Evolutionary conservation across 1,140 invertebrate genomes (phyloP).

Genomic region (Goniozus legneri): DNA sequence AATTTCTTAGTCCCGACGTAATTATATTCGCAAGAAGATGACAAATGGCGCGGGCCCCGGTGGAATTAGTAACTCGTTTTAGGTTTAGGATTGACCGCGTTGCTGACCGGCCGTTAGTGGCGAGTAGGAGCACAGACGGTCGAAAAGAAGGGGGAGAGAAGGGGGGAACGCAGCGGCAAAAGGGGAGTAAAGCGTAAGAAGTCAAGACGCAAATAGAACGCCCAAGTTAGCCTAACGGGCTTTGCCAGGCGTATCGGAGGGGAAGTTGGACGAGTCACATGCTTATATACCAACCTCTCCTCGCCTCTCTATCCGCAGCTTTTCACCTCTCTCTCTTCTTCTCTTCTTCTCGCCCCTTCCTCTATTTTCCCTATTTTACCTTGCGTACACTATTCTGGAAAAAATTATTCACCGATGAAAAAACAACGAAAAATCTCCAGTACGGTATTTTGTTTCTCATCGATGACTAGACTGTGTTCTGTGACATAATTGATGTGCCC

Average conservation of each 20-base stretch:
- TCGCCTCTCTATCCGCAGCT: constrained; percentile 21
- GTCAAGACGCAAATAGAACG: constrained; percentile 50
- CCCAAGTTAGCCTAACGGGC: constrained; percentile 52
- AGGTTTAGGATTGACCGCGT: constrained; percentile 36
- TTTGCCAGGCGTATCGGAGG: constrained; percentile 40
- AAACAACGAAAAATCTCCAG: no score
- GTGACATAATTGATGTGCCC: no score
- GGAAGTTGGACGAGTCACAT: constrained; percentile 31
- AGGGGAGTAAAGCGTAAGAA: constrained; percentile 38
- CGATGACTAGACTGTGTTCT: no score
- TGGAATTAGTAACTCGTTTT: constrained; percentile 24
- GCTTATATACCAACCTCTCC: constrained; percentile 32
- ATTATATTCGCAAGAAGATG: no score
- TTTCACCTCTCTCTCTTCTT: constrained; percentile 12
- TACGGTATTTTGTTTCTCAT: no score
- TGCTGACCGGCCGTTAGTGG: constrained; percentile 35
- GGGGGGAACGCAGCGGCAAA: constrained; percentile 17
- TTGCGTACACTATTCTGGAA: no score
- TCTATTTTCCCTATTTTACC: constrained; percentile 6
- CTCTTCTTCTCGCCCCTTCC: constrained; percentile 2
- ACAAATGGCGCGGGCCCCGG: no score
- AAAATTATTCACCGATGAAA: no score
- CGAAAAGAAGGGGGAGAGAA: constrained; percentile 24
- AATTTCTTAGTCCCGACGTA: no score
- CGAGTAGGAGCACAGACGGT: constrained; percentile 15